phyloP scores from a whole-genome alignment of 2,113 vertebrate genomes.

The Leptosomus discolor region DNA sequence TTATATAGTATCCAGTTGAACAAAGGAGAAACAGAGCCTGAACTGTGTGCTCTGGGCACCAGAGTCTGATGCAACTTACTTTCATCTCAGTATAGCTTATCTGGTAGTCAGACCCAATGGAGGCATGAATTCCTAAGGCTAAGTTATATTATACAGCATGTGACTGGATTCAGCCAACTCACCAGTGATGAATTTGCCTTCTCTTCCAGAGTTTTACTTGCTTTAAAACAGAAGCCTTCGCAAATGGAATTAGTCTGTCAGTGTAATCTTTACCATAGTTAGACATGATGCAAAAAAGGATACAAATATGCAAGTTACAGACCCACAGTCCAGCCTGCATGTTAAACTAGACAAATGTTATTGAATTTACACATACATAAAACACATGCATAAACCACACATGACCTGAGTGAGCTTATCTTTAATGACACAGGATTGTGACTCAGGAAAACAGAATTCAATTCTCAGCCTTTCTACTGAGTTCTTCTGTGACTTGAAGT shows the following conservation, averaged over 20 bases:
- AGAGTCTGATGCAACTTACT: conserved; percentile 54
- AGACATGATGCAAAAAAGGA: neutral
- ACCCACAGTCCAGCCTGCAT: neutral
- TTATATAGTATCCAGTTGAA: conserved; percentile 34
- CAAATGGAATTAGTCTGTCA: neutral
- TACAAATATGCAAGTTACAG: neutral
- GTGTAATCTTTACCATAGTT: conserved; percentile 32
- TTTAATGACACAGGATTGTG: neutral
- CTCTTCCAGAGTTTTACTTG: conserved; percentile 37
- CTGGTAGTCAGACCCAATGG: conserved; percentile 59
- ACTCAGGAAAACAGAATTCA: neutral
- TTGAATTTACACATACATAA: neutral
- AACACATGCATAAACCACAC: neutral
- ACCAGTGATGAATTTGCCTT: conserved; percentile 54
- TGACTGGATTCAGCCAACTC: conserved; percentile 63
- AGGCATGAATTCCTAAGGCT: conserved; percentile 71
- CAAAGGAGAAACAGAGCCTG: conserved; percentile 21
- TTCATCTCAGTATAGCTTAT: conserved; percentile 55
- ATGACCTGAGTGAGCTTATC: neutral
- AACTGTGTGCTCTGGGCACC: conserved; percentile 24
- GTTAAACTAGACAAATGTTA: neutral
- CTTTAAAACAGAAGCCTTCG: conserved; percentile 34
- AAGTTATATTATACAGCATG: conserved; percentile 52
- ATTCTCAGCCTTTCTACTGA: neutral
- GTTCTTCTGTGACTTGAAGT: neutral